A percentile compares a stretch with the other conserved stretches of the same genome.
These are phyloP conservation scores for Danaus plexippus DNA, from an alignment of 1,140 invertebrate species.

Conservation along the genomic window DNA sequence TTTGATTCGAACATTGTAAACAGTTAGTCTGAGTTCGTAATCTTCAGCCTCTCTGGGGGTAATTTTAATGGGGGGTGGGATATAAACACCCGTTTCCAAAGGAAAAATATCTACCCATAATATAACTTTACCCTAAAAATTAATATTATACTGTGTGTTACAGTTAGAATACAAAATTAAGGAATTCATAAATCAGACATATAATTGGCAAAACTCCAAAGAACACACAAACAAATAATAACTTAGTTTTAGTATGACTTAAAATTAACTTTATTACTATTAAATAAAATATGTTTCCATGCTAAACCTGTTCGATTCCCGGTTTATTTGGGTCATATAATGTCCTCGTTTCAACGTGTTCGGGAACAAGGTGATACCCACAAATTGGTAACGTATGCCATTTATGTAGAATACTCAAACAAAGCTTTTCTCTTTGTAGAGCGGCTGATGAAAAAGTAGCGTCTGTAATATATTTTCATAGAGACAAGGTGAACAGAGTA, in stretches of 20 bases:
- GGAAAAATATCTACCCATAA: constrained; percentile 93
- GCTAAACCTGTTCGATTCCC: constrained; percentile 83
- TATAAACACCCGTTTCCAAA: constrained; percentile 71
- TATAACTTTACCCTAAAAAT: constrained; percentile 86
- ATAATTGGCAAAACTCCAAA: too few relatives aligned
- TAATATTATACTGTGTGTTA: background rate
- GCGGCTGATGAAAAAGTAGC: constrained; percentile 21
- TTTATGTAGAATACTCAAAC: constrained; percentile 43
- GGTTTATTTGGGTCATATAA: constrained; percentile 83
- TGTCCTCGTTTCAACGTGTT: constrained; percentile 90
- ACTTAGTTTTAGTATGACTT: background rate
- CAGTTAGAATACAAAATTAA: background rate
- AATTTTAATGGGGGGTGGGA: constrained; percentile 82
- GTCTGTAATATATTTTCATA: constrained; percentile 15
- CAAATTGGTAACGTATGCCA: constrained; percentile 68
- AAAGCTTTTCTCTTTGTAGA: constrained; percentile 50
- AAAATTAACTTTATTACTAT: constrained; percentile 4
- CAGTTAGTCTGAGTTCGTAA: constrained; percentile 87
- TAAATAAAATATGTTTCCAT: background rate
- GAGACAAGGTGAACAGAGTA: too few relatives aligned
- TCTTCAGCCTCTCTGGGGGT: constrained; percentile 80
- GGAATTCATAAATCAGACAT: background rate
- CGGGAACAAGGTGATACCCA: constrained; percentile 85
- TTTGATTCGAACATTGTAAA: constrained; percentile 87
- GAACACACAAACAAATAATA: too few relatives aligned